phyloP scores from a whole-genome alignment of 2,888 invertebrate species.

The Lasioglossum zephyrum region DNA sequence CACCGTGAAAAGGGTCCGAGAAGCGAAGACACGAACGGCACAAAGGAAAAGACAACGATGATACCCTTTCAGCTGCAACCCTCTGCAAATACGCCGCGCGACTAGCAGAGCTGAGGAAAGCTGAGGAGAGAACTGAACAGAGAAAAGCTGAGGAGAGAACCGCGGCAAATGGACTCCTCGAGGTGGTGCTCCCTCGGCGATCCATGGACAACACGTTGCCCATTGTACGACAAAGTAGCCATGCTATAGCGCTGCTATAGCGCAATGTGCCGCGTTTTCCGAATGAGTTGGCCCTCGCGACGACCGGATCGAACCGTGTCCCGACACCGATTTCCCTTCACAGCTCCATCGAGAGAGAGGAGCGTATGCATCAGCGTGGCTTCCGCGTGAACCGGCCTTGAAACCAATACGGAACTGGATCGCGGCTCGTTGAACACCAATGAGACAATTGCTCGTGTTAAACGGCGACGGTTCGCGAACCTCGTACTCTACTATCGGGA shows the following conservation, averaged over 20 bases:
- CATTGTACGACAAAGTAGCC: conserved; percentile 39
- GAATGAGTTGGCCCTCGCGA: neutral
- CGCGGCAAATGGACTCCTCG: conserved; percentile 56
- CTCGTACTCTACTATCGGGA: neutral
- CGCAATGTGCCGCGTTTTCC: conserved; percentile 17
- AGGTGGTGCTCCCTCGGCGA: conserved; percentile 31
- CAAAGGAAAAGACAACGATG: conserved; percentile 37
- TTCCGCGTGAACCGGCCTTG: neutral
- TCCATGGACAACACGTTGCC: conserved; percentile 12
- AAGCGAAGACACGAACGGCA: conserved; percentile 31
- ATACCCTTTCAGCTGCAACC: conserved; percentile 42
- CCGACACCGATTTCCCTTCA: conserved; percentile 1
- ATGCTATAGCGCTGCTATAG: neutral
- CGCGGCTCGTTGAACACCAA: conserved; percentile 15
- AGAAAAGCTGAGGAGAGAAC: neutral
- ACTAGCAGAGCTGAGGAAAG: neutral
- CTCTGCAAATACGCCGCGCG: conserved; percentile 49
- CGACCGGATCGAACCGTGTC: neutral
- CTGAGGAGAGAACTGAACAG: neutral
- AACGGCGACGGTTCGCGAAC: neutral
- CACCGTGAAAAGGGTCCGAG: conserved; percentile 30
- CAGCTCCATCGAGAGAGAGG: conserved; percentile 6
- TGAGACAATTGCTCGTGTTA: conserved; percentile 13
- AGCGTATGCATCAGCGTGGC: neutral
- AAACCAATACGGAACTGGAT: neutral